Conservation (phyloP, 2,113 vertebrate genomes). For the Oreochromis tanganicae region DNA sequence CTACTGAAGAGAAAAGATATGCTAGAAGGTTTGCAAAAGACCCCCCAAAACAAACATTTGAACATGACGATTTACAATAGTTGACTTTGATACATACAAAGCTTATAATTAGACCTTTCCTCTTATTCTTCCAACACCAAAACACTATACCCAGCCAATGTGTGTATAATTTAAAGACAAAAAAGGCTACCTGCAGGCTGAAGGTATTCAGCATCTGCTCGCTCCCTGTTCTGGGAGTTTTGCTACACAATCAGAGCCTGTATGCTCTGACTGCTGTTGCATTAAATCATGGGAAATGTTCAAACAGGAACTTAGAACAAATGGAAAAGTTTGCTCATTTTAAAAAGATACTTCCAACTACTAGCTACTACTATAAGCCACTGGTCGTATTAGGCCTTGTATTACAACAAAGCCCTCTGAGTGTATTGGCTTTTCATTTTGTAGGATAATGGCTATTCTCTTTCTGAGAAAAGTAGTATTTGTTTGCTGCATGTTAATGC, state of each 20-base stretch:
- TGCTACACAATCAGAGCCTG: neutral
- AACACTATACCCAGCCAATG: neutral
- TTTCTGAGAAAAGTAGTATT: neutral
- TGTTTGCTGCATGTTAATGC: neutral
- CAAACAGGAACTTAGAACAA: neutral
- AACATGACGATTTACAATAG: accelerated
- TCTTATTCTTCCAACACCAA: neutral
- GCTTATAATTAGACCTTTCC: neutral
- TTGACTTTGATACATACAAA: neutral
- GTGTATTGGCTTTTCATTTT: neutral
- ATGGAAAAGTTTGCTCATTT: neutral
- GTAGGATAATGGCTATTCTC: neutral
- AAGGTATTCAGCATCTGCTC: neutral
- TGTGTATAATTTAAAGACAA: neutral
- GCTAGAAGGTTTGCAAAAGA: neutral
- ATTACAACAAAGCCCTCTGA: neutral
- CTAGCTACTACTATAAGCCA: neutral
- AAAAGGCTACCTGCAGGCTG: neutral
- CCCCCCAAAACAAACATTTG: neutral
- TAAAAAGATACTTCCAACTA: neutral
- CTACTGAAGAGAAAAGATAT: neutral
- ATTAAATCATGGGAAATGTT: neutral
- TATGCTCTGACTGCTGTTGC: neutral
- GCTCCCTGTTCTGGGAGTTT: neutral
- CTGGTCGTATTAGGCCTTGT: neutral